phyloP scores from a whole-genome alignment of 2,113 vertebrate species.

The Aegypius monachus region DNA sequence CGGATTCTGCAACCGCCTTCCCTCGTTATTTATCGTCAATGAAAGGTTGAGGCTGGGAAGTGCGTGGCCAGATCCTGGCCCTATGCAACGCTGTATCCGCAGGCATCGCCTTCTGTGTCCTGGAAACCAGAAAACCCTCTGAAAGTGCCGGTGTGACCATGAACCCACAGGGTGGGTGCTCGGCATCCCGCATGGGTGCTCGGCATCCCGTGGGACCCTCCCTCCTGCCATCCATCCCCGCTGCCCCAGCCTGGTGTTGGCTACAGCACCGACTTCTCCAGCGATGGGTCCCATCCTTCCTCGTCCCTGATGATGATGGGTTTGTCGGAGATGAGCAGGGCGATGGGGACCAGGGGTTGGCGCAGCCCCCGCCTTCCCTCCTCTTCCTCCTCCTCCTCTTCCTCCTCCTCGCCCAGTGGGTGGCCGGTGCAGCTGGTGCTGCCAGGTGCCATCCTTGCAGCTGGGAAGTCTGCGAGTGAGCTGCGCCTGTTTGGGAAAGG shows the following conservation, averaged over 20 bases:
- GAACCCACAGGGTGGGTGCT: neutral
- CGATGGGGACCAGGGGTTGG: neutral
- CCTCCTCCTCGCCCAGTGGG: neutral
- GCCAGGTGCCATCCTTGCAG: rapidly evolving
- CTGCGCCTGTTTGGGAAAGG: no score
- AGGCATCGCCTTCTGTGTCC: rapidly evolving
- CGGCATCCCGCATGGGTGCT: neutral
- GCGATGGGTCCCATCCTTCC: neutral
- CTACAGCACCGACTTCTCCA: rapidly evolving
- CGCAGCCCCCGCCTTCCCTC: neutral
- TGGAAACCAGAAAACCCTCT: neutral
- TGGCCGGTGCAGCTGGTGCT: neutral
- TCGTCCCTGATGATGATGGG: neutral
- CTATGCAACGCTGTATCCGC: rapidly evolving
- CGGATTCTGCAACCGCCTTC: rapidly evolving
- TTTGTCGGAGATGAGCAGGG: constrained; percentile 43
- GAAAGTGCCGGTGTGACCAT: rapidly evolving
- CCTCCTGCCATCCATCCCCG: rapidly evolving
- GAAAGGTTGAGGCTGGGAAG: neutral
- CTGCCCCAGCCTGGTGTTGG: neutral
- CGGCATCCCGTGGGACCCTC: rapidly evolving
- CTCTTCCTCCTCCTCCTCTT: neutral
- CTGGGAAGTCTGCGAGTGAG: neutral
- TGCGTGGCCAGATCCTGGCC: rapidly evolving
- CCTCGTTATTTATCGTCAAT: rapidly evolving